Conservation (phyloP, 2,888 invertebrate genomes). For the Temnothorax rugatulus region DNA sequence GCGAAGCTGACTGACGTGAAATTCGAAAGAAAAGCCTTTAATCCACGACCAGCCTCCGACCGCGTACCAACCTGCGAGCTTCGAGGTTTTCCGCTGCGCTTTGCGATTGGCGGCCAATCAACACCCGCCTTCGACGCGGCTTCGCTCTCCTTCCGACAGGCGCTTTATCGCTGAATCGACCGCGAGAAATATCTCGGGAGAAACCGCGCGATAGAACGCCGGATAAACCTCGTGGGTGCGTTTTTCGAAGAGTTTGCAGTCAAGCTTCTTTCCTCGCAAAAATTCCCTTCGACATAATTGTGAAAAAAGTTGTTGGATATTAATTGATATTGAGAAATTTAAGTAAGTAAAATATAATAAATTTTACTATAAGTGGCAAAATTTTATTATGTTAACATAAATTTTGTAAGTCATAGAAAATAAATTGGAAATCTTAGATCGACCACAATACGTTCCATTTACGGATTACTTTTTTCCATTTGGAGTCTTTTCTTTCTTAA, state of each 20-base stretch:
- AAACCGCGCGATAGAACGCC: constrained; percentile 49
- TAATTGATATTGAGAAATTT: background rate
- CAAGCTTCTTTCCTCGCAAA: background rate
- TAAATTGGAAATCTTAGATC: background rate
- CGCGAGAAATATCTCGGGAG: constrained; percentile 55
- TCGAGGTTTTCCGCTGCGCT: constrained; percentile 65
- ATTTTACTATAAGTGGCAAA: background rate
- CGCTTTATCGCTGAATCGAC: constrained; percentile 58
- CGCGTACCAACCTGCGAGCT: constrained; percentile 62
- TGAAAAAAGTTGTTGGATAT: background rate
- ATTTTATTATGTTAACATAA: background rate
- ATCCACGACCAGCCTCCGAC: constrained; percentile 73
- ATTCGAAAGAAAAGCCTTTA: constrained; percentile 83
- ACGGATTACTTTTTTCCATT: background rate
- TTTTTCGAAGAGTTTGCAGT: constrained; percentile 38
- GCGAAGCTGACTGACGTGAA: constrained; percentile 81
- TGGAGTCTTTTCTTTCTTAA: background rate
- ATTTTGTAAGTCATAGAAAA: background rate
- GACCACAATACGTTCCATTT: background rate
- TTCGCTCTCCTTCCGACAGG: constrained; percentile 54
- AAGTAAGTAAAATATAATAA: background rate
- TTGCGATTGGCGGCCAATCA: constrained; percentile 73
- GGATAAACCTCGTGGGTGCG: constrained; percentile 27
- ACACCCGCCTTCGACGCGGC: constrained; percentile 57
- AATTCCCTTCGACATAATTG: constrained; percentile 35